Evolutionary conservation across 1,140 invertebrate species (phyloP), one percentile per base, ranked within the genome.

Genomic region (Brachionus plicatilis): DNA sequence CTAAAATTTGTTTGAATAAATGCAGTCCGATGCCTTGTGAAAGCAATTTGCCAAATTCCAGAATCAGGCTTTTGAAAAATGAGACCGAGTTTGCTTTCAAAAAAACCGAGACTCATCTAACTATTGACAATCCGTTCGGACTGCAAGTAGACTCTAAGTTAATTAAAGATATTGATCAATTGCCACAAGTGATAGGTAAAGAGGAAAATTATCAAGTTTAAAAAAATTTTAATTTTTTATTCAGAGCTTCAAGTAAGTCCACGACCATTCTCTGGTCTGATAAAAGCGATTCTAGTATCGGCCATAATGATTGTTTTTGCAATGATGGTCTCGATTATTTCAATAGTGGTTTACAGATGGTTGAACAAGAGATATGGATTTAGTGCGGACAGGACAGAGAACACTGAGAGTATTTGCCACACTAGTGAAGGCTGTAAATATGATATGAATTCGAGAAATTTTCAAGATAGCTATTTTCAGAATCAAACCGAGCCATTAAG

Each of bases 361-460:
- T 8, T 82, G 33, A 17, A 17, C 17, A 60, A 7, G n/a, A 60
- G 24, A 14, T 43, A 82, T 24, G 27, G 37, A 37, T 60, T 41
- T 20, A 65, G 12, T 24, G 37, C 20, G 53, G 33, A 41, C 24
- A 43, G 60, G 29, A 43, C 79, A 20, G 79, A 82, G 3, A 17
- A 41, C 17, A 41, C 79, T 2, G 79, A 65, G 14, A 82, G 79
- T 45, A 33, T 82, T 27, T 60, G 79, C 43, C 79, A 56, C n/a
- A 60, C 53, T 37, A 82, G 50, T 82, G 79, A 82, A 11, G 47
- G 60, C 56, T 82, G 79, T 82, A 82, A 82, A 68, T 82, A 82
- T 82, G 79, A 82, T 2, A 82, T 82, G 79, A 82, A 82, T 68
- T 41, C 60, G 17, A 37, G 79, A 43, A n/a, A 82, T 60, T 82